phyloP scores from a whole-genome alignment of 2,797 vertebrate species.

The Alfaro cultratus region DNA sequence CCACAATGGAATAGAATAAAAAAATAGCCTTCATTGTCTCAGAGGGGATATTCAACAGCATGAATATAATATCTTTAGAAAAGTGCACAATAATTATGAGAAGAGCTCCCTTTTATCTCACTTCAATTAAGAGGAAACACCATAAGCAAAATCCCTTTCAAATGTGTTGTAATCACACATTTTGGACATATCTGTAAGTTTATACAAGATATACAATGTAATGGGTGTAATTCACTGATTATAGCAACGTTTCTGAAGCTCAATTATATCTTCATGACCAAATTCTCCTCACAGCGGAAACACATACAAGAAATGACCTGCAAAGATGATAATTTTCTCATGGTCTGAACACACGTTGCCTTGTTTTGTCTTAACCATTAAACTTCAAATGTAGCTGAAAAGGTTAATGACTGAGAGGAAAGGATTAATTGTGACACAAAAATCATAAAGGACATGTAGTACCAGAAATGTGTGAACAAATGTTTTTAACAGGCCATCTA shows the following conservation, averaged over 20 bases:
- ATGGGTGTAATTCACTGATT: background rate
- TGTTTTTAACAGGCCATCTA: conserved; percentile 15
- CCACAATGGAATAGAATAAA: background rate
- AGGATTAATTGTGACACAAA: background rate
- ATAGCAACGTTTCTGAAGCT: background rate
- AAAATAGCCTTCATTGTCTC: background rate
- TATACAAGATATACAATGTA: background rate
- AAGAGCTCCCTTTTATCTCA: background rate
- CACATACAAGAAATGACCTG: background rate
- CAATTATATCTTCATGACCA: background rate
- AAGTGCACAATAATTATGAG: background rate
- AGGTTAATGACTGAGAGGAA: background rate
- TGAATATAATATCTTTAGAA: background rate
- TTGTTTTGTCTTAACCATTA: background rate
- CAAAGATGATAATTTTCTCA: background rate
- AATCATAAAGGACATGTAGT: background rate
- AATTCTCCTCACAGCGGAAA: background rate
- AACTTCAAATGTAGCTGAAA: background rate
- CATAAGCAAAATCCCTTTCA: background rate
- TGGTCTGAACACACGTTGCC: background rate
- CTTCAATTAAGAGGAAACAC: background rate
- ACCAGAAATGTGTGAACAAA: conserved; percentile 6
- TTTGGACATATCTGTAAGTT: background rate
- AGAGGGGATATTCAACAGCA: background rate
- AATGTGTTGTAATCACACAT: background rate